Conservation (phyloP, 2,888 invertebrate genomes). For the Neoascia interrupta region DNA sequence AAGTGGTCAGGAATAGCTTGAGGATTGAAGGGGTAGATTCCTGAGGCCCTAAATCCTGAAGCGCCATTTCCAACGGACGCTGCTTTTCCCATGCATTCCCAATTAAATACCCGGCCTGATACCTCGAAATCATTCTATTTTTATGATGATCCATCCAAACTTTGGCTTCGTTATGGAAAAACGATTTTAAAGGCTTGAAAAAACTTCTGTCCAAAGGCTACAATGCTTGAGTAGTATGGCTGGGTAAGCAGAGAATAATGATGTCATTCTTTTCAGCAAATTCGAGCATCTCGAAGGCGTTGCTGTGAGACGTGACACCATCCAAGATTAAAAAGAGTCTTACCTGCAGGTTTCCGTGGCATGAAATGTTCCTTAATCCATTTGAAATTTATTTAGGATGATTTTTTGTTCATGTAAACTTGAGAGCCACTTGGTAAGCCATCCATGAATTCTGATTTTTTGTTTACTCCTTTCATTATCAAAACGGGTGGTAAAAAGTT, state of each 20-base stretch:
- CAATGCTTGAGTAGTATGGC: conserved; percentile 9
- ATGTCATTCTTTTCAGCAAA: neutral
- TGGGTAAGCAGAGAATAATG: conserved; percentile 3
- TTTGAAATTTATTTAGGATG: too few relatives aligned
- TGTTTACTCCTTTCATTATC: conserved; percentile 13
- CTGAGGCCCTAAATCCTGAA: neutral
- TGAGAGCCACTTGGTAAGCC: conserved; percentile 7
- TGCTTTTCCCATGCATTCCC: conserved; percentile 15
- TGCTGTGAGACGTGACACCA: neutral
- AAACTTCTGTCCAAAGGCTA: neutral
- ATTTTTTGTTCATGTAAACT: conserved; percentile 17
- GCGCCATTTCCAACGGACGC: conserved; percentile 2
- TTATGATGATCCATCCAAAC: neutral
- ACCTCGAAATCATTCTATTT: neutral
- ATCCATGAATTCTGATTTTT: conserved; percentile 19
- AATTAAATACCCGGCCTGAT: conserved; percentile 3
- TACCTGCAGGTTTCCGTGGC: neutral
- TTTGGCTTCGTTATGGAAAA: neutral
- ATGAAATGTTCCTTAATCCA: neutral
- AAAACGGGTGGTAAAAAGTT: neutral
- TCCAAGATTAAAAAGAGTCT: neutral
- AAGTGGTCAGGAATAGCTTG: conserved; percentile 4
- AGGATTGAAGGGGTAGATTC: conserved; percentile 10
- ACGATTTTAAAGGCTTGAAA: neutral
- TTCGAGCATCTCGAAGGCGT: neutral